Evolutionary conservation across 2,797 vertebrate genomes (phyloP).

Genomic region (Sparidentex hasta): DNA sequence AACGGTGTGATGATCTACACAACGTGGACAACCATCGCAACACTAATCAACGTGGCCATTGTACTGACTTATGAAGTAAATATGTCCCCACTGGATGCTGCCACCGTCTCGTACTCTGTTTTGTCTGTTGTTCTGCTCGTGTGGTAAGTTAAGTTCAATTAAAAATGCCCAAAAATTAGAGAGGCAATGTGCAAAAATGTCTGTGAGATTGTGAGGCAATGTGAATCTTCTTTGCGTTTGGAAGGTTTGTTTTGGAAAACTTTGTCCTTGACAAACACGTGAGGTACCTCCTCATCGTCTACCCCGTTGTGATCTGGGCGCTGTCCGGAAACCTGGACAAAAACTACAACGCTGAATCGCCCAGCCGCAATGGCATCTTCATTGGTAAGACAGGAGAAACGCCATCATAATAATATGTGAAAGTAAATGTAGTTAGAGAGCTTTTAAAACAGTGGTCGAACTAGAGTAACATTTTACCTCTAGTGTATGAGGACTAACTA

Average conservation of each 20-base stretch:
- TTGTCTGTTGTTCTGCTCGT: slow-evolving; percentile 68
- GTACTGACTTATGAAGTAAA: slow-evolving; percentile 84
- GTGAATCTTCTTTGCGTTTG: slow-evolving; percentile 15
- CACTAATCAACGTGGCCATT: slow-evolving; percentile 88
- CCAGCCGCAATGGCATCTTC: slow-evolving; percentile 77
- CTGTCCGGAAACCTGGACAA: slow-evolving; percentile 82
- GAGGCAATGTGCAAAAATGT: background rate
- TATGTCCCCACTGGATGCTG: slow-evolving; percentile 71
- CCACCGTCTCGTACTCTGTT: slow-evolving; percentile 80
- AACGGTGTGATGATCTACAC: slow-evolving; percentile 89
- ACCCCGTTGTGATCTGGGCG: slow-evolving; percentile 87
- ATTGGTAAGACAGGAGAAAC: slow-evolving; percentile 79
- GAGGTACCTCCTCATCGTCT: slow-evolving; percentile 86
- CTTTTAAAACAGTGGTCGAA: background rate
- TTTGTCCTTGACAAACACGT: slow-evolving; percentile 85
- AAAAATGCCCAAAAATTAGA: background rate
- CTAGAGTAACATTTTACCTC: background rate
- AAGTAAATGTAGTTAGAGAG: background rate
- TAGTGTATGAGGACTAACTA: background rate
- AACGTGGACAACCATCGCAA: slow-evolving; percentile 89
- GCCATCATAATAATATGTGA: background rate
- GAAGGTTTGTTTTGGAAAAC: slow-evolving; percentile 89
- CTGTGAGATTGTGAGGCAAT: background rate
- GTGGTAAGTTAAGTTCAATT: slow-evolving; percentile 69
- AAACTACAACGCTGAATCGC: slow-evolving; percentile 71